Base-by-base conservation (phyloP, 2,113 vertebrate species). In the Trematomus loennbergii region DNA sequence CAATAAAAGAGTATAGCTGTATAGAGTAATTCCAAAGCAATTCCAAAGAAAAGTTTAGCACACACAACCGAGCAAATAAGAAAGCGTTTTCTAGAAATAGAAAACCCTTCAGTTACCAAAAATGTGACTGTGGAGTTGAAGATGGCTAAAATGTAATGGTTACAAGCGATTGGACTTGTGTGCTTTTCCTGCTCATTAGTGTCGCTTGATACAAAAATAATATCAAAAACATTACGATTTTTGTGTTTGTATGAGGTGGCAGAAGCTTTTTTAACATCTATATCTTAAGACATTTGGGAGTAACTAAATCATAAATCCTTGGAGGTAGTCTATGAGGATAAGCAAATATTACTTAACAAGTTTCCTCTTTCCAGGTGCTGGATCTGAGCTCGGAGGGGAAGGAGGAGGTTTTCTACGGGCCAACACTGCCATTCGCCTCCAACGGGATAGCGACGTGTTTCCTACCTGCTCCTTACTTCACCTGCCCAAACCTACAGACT, bases 361-460 rank as follows among this genome's bases (percentile, higher is more conserved):
- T 87, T 33, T 73, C 52, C 57, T 75, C 57, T 72, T 62, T 68
- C 43, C 86, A 99, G 98, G 97, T 99, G 75, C 87, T 99, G 91
- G 97, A 99, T 83, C 95, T 98, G 46, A 99, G 97, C 79, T 94
- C 94, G 62, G 97, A 97, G 88, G 97, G 97, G 72, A 97, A 98
- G 87, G 98, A 99, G 89, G 97, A 99, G 87, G 97, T 99, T 89
- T 99, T 99, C 91, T 99, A 99, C 2, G 98, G 97, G 29, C 98
- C 98, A 9, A 98, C 97, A 0, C 95, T 99, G 54, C 98, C 97
- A 2, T 99, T 99, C 0, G 97, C 97, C 87, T 99, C 98, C 78
- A 99, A 99, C 1, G 98, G 98, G 52, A 96, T 98, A 83, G 97
- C 97, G 9, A 95, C 97, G 0, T 98, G 97, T 90, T 99, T 99